A percentile compares a stretch with the other conserved stretches of the same genome.
phyloP scores from a whole-genome alignment of 1,140 invertebrate genomes.

The Cyrtorhinus lividipennis region DNA sequence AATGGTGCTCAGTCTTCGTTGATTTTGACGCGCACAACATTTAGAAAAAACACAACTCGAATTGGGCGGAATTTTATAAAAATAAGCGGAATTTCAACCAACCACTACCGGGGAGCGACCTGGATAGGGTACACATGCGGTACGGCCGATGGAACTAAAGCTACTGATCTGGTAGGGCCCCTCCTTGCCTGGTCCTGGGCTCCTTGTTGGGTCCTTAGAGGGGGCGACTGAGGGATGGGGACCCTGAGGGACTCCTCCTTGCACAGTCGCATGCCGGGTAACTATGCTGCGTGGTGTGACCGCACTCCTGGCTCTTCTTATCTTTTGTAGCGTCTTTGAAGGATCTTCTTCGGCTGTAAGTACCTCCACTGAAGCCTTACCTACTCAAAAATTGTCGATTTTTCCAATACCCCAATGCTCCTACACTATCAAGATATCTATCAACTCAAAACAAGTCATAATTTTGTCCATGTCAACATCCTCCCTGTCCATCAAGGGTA shows the following conservation, averaged over 20 bases:
- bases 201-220: not conserved
- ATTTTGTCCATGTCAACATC: too few relatives aligned
- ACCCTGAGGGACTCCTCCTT: not conserved
- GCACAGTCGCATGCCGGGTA: slow-evolving; percentile 5
- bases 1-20: not conserved
- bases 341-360: not conserved
- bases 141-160: not conserved
- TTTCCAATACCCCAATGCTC: too few relatives aligned
- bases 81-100: too few relatives aligned
- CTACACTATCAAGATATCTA: too few relatives aligned
- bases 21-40: not conserved
- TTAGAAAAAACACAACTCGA: not conserved
- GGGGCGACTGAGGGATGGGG: not conserved
- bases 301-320: not conserved
- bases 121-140: not conserved
- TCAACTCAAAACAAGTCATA: too few relatives aligned
- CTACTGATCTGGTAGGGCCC: slow-evolving; percentile 6
- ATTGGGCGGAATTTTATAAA: too few relatives aligned
- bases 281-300: slow-evolving; percentile 8
- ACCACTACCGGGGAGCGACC: not conserved
- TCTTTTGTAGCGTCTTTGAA: slow-evolving; percentile 2
- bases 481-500: too few relatives aligned
- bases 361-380: too few relatives aligned
- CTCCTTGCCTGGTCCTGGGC: not conserved
- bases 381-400: too few relatives aligned